Percentiles rank a stretch among this genome's conserved stretches.
Evolutionary conservation across 2,113 vertebrate species (phyloP).

Genomic region (Tringa solitaria): DNA sequence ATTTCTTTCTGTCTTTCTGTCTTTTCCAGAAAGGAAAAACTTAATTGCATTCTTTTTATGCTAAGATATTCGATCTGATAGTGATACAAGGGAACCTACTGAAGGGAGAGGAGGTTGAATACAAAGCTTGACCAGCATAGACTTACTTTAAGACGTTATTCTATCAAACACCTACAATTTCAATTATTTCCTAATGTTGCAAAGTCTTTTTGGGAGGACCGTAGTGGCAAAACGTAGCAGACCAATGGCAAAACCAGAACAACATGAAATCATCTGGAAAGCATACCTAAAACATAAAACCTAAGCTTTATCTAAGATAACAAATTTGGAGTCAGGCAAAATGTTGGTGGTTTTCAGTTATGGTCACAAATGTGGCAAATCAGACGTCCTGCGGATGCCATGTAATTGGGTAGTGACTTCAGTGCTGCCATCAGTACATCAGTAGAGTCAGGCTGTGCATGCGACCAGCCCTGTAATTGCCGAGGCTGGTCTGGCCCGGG

Average conservation of each 20-base stretch:
- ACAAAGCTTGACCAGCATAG: not conserved
- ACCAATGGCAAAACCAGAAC: too few relatives aligned
- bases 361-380: not conserved
- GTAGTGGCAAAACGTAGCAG: not conserved
- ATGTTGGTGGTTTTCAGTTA: not conserved
- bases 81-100: not conserved
- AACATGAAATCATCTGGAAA: not conserved
- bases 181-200: not conserved
- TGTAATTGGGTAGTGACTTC: not conserved
- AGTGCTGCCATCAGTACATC: too few relatives aligned
- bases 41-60: too few relatives aligned
- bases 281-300: too few relatives aligned
- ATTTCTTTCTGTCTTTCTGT: not conserved
- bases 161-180: not conserved
- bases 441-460: accelerated
- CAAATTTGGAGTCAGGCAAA: not conserved
- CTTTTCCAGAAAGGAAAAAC: too few relatives aligned
- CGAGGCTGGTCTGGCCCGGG: not conserved
- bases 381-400: not conserved
- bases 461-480: not conserved
- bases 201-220: not conserved
- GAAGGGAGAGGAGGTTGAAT: too few relatives aligned
- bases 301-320: not conserved
- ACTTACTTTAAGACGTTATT: not conserved
- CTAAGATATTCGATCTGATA: not conserved